phyloP scores from a whole-genome alignment of 2,888 invertebrate species.

The Andrena marginata region DNA sequence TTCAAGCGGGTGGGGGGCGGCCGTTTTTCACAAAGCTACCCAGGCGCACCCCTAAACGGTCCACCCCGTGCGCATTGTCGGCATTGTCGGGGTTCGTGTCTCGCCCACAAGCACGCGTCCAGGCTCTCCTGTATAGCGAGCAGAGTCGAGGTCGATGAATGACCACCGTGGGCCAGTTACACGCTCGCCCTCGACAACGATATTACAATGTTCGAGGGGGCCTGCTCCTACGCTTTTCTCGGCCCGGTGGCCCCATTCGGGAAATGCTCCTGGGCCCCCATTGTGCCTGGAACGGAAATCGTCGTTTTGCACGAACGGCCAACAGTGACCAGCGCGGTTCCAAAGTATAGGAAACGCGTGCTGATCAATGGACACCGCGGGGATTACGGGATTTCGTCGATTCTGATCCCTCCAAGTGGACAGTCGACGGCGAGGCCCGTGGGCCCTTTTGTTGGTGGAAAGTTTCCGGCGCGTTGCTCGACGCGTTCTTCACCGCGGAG shows the following conservation, averaged over 20 bases:
- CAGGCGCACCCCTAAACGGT: constrained; percentile 74
- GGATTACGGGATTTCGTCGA: constrained; percentile 72
- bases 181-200: constrained; percentile 73
- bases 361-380: constrained; percentile 73
- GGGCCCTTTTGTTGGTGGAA: constrained; percentile 28
- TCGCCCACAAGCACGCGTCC: constrained; percentile 74
- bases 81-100: constrained; percentile 72
- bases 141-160: constrained; percentile 71
- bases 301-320: not conserved
- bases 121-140: constrained; percentile 13
- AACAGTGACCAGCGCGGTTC: not conserved
- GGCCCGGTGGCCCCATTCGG: constrained; percentile 53
- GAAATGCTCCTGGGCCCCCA: constrained; percentile 71
- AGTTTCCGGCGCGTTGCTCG: constrained; percentile 8
- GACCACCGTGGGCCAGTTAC: constrained; percentile 74
- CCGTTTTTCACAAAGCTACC: constrained; percentile 55
- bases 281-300: constrained; percentile 60
- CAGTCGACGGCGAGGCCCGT: constrained; percentile 23
- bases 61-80: constrained; percentile 75
- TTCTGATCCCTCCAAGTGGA: constrained; percentile 45
- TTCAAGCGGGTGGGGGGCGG: constrained; percentile 38
- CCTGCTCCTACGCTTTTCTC: constrained; percentile 7
- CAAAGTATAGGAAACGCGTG: constrained; percentile 72
- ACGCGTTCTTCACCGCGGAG: not conserved
- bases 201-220: constrained; percentile 75